These are phyloP conservation scores for Ceratothoa steindachneri DNA, from an alignment of 2,888 invertebrate species.

Conservation along the genomic window DNA sequence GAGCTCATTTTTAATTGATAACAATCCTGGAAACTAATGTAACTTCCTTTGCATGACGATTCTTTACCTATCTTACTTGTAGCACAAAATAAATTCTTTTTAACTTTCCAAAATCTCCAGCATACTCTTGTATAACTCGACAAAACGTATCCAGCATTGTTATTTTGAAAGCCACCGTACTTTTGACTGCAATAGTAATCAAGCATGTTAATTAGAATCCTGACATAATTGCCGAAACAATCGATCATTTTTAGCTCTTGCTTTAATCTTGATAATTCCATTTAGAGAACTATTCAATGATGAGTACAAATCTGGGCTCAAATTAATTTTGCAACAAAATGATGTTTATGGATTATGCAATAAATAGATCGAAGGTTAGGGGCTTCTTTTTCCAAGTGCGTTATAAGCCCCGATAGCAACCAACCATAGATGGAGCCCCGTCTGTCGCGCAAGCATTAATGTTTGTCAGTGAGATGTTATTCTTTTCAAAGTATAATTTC, in stretches of 20 bases:
- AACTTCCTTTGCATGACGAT: neutral
- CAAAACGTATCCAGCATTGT: neutral
- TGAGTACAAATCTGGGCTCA: neutral
- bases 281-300: neutral
- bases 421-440: neutral
- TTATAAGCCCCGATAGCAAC: neutral
- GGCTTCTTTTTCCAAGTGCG: neutral
- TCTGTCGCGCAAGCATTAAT: neutral
- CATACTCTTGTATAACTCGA: neutral
- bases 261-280: neutral
- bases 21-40: neutral
- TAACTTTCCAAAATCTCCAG: neutral
- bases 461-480: neutral
- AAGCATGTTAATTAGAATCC: neutral
- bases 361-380: neutral
- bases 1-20: neutral
- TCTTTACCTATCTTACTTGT: neutral
- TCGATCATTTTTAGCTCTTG: neutral
- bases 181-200: neutral
- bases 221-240: neutral
- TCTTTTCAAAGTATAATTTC: neutral
- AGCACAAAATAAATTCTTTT: neutral
- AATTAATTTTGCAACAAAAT: neutral
- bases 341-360: neutral
- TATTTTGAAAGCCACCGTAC: neutral